Evolutionary conservation across 1,140 invertebrate genomes (phyloP), one percentile per base, ranked within the genome.

Genomic region (Globodera ellingtonae): DNA sequence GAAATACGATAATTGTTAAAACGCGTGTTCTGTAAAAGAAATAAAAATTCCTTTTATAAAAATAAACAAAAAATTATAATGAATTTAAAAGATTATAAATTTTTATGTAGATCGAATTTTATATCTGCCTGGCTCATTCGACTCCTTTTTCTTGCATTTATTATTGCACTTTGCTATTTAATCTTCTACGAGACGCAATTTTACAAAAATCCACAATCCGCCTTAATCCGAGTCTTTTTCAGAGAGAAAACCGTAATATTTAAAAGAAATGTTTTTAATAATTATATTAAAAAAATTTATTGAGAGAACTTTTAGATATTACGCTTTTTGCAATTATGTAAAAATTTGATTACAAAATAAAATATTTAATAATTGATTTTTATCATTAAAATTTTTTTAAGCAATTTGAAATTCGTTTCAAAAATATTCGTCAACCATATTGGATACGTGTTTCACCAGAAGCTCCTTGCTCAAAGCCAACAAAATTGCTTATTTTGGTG

Each of bases 401-500:
- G 15, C 67, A 70, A 70, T 70, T 77, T 47, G 46, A 13, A 67
- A 69, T 77, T 13, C 65, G 48, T 9, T 77, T 77, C n/a, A 77
- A 77, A 66, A 77, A 77, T 47, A 69, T 69, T 47, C 69, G 65
- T 65, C 52, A 35, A 35, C 75, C 62, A 4, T 77, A 70, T 77
- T 18, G 5, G 35, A 5, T 77, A 8, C 13, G 65, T n/a, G 3
- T 77, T 8, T 62, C 62, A 13, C 9, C 47, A 44, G 21, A 65
- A 24, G 6, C n/a, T 15, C 62, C 75, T 7, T 77, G 75, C n/a
- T n/a, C 75, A n/a, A 46, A 10, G 5, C 50, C 62, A 1, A 77
- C 75, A 3, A 77, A 77, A 69, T n/a, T 77, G 21, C 69, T 77
- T 35, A 77, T 77, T 67, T 47, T 77, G 47, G 69, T 77, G 46